Conservation (phyloP, 2,797 vertebrate genomes). For the Eleutherodactylus coqui region DNA sequence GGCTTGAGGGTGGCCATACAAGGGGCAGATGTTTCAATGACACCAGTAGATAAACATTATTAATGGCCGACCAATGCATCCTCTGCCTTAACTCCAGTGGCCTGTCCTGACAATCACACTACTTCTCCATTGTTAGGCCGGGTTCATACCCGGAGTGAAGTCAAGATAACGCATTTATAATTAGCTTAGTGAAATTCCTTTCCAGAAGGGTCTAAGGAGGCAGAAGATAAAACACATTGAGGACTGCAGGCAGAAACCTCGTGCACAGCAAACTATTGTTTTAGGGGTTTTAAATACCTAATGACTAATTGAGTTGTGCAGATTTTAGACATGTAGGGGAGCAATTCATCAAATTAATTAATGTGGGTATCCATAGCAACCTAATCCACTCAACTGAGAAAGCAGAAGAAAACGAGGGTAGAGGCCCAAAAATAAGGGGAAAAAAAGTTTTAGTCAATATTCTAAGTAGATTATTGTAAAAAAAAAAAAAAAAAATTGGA, state of each 20-base stretch:
- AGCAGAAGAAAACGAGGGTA: not conserved
- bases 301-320: slow-evolving; percentile 43
- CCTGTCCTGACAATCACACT: not conserved
- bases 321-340: slow-evolving; percentile 34
- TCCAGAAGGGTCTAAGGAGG: too few species aligned
- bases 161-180: slow-evolving; percentile 2
- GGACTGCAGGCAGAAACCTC: not conserved
- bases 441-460: slow-evolving; percentile 2
- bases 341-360: slow-evolving; percentile 62
- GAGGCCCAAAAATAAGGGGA: not conserved
- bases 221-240: not conserved
- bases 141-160: not conserved
- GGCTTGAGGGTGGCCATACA: not conserved
- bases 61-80: not conserved
- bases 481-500: not conserved
- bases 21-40: not conserved
- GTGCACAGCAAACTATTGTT: slow-evolving; percentile 31
- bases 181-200: slow-evolving; percentile 6
- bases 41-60: slow-evolving; percentile 12
- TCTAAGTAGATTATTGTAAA: not conserved
- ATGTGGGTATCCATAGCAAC: slow-evolving; percentile 52
- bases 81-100: not conserved
- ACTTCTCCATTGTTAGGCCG: not conserved
- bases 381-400: slow-evolving; percentile 48
- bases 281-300: not conserved